phyloP scores from a whole-genome alignment of 2,113 vertebrate genomes.

The Eptesicus fuscus region DNA sequence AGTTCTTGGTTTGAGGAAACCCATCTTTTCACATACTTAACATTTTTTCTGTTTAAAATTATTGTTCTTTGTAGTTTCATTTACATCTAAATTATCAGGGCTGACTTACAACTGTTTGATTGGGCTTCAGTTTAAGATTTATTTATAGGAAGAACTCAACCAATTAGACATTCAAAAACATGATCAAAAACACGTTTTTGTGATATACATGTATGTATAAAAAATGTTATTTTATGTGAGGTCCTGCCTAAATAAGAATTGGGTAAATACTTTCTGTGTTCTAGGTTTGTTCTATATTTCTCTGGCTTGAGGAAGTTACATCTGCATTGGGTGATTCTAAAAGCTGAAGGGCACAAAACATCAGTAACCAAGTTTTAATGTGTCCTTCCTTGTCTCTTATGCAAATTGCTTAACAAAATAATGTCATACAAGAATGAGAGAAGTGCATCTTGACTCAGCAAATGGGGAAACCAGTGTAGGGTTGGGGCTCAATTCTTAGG shows the following conservation, averaged over 20 bases:
- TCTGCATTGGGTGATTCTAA: rapidly evolving
- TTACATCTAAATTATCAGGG: background rate
- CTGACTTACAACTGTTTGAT: background rate
- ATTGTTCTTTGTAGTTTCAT: background rate
- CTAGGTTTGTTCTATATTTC: background rate
- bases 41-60: background rate
- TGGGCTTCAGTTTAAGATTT: background rate
- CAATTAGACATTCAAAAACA: background rate
- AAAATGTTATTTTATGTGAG: rapidly evolving
- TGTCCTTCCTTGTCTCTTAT: no score
- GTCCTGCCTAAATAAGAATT: background rate
- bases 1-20: background rate
- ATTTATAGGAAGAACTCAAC: background rate
- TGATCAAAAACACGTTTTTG: background rate
- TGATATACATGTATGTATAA: rapidly evolving
- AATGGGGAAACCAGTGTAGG: rapidly evolving
- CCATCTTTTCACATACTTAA: background rate
- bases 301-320: background rate
- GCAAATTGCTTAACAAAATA: background rate
- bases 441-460: rapidly evolving
- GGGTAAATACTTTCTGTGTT: background rate
- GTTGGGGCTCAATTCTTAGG: no score
- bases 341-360: background rate
- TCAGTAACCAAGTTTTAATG: background rate
- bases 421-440: background rate